phyloP scores from a whole-genome alignment of 23 tunicate species.

The Aplidium turbinatum region DNA sequence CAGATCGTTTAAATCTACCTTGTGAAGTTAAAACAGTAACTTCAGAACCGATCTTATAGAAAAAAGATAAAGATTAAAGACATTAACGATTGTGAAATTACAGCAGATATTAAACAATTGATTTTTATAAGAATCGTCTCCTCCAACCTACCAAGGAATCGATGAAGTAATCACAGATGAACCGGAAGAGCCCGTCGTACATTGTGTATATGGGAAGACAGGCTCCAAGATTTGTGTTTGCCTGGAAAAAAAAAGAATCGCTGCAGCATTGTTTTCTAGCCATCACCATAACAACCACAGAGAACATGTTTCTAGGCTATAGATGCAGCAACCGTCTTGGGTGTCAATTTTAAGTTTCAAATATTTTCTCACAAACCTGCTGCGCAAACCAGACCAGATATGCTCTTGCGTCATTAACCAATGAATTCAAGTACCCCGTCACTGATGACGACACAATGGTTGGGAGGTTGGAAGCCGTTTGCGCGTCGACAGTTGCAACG shows the following conservation, averaged over 20 bases:
- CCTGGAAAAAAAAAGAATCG: constrained; percentile 28
- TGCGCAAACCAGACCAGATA: constrained; percentile 23
- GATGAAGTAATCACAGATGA: constrained; percentile 50
- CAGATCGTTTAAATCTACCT: no score
- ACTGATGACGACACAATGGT: not conserved
- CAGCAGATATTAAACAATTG: not conserved
- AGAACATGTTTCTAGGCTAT: no score
- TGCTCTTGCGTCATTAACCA: constrained; percentile 18
- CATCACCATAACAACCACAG: no score
- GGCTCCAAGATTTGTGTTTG: constrained; percentile 40
- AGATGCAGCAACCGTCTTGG: no score
- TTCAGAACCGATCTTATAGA: not conserved
- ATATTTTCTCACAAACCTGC: constrained; percentile 20
- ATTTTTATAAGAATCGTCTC: not conserved
- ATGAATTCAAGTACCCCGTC: not conserved
- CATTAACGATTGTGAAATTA: no score
- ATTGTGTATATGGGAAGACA: constrained; percentile 39
- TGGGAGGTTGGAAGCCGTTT: not conserved
- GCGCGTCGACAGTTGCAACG: not conserved
- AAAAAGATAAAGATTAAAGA: no score
- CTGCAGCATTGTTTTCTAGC: not conserved
- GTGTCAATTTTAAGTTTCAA: no score
- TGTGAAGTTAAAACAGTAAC: no score
- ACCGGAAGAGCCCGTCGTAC: constrained; percentile 36
- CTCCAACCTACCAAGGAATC: constrained; percentile 47